Evolutionary conservation across 2,797 vertebrate genomes (phyloP).

Genomic region (Leuciscus waleckii): DNA sequence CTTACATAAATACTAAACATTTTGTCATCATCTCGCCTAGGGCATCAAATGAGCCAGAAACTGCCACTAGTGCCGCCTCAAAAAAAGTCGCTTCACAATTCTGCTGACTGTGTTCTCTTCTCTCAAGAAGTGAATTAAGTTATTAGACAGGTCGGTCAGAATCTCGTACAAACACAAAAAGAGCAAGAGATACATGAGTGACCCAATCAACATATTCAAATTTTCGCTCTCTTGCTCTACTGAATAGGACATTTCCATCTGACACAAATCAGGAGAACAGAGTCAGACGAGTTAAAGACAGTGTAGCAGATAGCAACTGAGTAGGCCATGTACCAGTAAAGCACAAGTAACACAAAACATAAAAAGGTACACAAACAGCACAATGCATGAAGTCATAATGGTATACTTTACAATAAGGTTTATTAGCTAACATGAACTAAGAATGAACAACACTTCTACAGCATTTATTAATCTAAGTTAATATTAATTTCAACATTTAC

Average conservation of each 20-base stretch:
- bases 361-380: neutral
- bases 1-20: neutral
- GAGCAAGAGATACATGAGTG: neutral
- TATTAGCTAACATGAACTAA: too few relatives aligned
- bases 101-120: neutral
- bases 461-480: too few relatives aligned
- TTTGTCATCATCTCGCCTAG: neutral
- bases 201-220: conserved; percentile 7
- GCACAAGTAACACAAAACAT: neutral
- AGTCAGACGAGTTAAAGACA: neutral
- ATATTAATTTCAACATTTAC: too few relatives aligned
- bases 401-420: too few relatives aligned
- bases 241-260: conserved; percentile 18
- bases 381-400: neutral
- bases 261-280: conserved; percentile 12
- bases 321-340: neutral
- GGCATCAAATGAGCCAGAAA: neutral
- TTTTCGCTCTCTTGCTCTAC: neutral
- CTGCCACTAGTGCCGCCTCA: neutral
- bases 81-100: neutral
- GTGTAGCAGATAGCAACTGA: neutral
- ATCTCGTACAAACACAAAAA: conserved; percentile 11
- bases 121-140: conserved; percentile 13
- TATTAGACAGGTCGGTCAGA: conserved; percentile 13
- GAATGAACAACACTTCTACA: too few relatives aligned